phyloP scores from a whole-genome alignment of 2,113 vertebrate genomes.

The Menidia beryllina region DNA sequence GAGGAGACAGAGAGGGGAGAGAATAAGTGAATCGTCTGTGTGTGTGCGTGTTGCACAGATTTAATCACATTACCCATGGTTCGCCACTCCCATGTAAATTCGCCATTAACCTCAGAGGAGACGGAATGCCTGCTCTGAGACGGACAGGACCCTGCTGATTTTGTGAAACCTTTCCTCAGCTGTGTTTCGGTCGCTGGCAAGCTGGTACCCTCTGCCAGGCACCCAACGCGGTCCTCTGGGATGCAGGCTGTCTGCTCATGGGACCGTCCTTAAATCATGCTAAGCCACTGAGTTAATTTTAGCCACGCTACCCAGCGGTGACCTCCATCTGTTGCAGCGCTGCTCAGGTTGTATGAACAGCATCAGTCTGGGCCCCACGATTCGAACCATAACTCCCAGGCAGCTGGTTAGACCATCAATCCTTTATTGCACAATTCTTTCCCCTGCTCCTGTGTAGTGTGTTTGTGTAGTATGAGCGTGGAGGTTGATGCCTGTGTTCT shows the following conservation, averaged over 20 bases:
- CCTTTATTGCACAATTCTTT: conserved; percentile 45
- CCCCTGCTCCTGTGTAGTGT: conserved; percentile 36
- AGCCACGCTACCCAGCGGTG: conserved; percentile 53
- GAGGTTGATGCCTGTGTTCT: conserved; percentile 29
- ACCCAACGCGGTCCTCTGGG: conserved; percentile 43
- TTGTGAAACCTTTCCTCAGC: conserved; percentile 40
- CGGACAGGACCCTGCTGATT: conserved; percentile 32
- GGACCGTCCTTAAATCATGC: conserved; percentile 53
- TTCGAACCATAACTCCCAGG: conserved; percentile 47
- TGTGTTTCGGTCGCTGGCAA: conserved; percentile 31
- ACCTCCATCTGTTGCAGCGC: conserved; percentile 64
- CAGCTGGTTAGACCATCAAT: conserved; percentile 69
- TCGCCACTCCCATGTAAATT: conserved; percentile 74
- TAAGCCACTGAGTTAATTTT: conserved; percentile 65
- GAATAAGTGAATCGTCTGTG: conserved; percentile 82
- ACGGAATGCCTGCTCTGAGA: conserved; percentile 31
- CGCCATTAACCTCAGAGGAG: conserved; percentile 46
- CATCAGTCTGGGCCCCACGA: conserved; percentile 45
- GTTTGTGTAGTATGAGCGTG: conserved; percentile 42
- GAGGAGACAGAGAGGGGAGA: conserved; percentile 64
- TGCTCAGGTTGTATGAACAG: conserved; percentile 58
- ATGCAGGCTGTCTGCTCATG: conserved; percentile 41
- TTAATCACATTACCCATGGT: conserved; percentile 75
- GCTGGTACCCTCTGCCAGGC: conserved; percentile 31
- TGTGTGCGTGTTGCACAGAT: conserved; percentile 61